Base-by-base conservation (phyloP, 1,140 invertebrate genomes). In the Drosophila kikkawai region DNA sequence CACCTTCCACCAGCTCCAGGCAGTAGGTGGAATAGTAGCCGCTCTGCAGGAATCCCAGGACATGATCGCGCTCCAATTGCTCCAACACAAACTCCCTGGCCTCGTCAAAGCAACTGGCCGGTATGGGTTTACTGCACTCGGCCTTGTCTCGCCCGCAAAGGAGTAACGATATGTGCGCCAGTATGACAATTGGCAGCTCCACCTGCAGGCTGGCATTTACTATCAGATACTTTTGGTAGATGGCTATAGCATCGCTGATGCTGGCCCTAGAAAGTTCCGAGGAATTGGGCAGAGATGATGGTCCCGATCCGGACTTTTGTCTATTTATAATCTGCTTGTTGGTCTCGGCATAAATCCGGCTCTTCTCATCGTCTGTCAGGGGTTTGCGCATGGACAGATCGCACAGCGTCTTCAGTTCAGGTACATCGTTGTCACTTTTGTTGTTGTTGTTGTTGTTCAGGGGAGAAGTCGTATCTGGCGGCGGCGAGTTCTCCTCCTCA, bases 21-120 rank as follows among this genome's bases (percentile, higher is more conserved):
- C 98, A 97, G 94, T 98, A 96, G 93, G 97, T 98, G 87, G 96
- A 97, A 93, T 97, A 96, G 91, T 96, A 97, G 91, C 96, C 96
- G 91, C 97, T 98, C 80, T 94, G 94, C 60, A 96, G 79, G 93
- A 96, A 98, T 58, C 95, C 95, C 91, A 94, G 93, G 88, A 95
- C 94, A 93, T 95, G 94, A 86, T 95, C 94, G 47, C 93, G 93
- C 63, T 96, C 94, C 92, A 97, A 94, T 80, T 94, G 91, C 75
- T 95, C 93, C 83, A 95, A 93, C 83, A 97, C 93, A 93, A 94
- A 93, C 86, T 95, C 93, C 93, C 96, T 95, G 83, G 96, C 94
- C 80, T 95, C 91, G 36, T 94, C 93, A 81, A 95, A 96, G 84
- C 94, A 95, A 37, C 93, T 87, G 12, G 93, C 92, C 0, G 83